Percentiles rank a stretch among this genome's conserved stretches.
phyloP scores from a whole-genome alignment of 2,888 invertebrate genomes.

The Stomorhina lunata region DNA sequence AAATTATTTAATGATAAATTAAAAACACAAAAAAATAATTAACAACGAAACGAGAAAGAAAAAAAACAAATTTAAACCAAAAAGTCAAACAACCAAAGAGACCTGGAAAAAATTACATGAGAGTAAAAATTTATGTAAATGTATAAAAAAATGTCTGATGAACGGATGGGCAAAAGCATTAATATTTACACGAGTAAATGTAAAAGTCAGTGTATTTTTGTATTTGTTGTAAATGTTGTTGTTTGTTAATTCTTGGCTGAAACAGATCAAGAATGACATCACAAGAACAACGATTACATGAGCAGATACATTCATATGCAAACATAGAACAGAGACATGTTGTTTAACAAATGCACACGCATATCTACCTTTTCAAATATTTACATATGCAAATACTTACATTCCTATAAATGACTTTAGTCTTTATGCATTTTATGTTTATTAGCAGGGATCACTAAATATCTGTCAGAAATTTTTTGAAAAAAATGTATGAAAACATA shows the following conservation, averaged over 20 bases:
- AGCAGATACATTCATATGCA: background rate
- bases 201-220: background rate
- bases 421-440: too few species aligned
- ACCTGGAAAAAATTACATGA: background rate
- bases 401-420: too few species aligned
- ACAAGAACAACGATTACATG: constrained; percentile 40
- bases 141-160: background rate
- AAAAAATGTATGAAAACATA: too few species aligned
- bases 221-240: background rate
- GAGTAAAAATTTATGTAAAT: background rate
- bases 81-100: constrained; percentile 1
- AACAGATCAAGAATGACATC: constrained; percentile 45
- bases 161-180: background rate
- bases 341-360: too few species aligned
- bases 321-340: constrained; percentile 10
- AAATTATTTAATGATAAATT: constrained; percentile 46
- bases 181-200: background rate
- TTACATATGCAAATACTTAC: too few species aligned
- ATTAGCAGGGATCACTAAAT: too few species aligned
- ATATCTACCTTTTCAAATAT: too few species aligned
- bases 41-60: background rate
- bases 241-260: constrained; percentile 26
- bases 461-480: too few species aligned
- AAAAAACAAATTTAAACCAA: background rate
- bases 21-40: background rate